Evolutionary conservation across 2,888 invertebrate species (phyloP), one percentile per base, ranked within the genome.

Genomic region (Tiphia femorata): DNA sequence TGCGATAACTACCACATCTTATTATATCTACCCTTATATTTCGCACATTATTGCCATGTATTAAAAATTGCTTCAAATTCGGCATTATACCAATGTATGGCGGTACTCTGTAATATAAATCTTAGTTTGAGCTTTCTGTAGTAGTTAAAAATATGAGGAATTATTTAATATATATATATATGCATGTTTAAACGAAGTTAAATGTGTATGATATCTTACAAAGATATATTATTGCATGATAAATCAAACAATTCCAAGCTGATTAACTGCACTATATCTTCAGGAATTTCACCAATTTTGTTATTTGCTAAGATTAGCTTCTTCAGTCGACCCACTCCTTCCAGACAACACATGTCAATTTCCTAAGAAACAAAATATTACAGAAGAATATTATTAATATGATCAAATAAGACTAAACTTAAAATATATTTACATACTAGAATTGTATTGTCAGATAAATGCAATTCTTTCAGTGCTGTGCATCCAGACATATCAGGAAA

Each of bases 21-120:
- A 96, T 86, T 51, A 97, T 89, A 81, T 96, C 96, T 56, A 92
- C 88, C 27, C 96, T 86, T 21, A 97, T 90, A 48, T 90, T 90
- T 72, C 92, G 89, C 67, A 96, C 85, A 72, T 92, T 92, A 84
- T 97, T 97, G 3, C 96, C 96, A 67, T 95, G 94, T 73, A 96
- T 87, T 62, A 90, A 90, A 46, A 97, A 86, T 67, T 92, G 92
- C 74, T 94, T 93, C 54, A 97, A 85, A 78, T 94, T 92, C 0
- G 92, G 90, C 71, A 97, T 86, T 1, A 88, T 82, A 17, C 91
- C 87, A 47, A 93, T 76, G n/a, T 86, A 86, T 72, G 85, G 86
- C n/a, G 93, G 92, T 58, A 94, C 84, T 65, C 90, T 91, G 74
- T n/a, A n/a, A 33, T n/a, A 33, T 6, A 8, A n/a, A 14, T 33